Evolutionary conservation across 2,113 vertebrate genomes (phyloP).

Genomic region (Emberiza fucata): DNA sequence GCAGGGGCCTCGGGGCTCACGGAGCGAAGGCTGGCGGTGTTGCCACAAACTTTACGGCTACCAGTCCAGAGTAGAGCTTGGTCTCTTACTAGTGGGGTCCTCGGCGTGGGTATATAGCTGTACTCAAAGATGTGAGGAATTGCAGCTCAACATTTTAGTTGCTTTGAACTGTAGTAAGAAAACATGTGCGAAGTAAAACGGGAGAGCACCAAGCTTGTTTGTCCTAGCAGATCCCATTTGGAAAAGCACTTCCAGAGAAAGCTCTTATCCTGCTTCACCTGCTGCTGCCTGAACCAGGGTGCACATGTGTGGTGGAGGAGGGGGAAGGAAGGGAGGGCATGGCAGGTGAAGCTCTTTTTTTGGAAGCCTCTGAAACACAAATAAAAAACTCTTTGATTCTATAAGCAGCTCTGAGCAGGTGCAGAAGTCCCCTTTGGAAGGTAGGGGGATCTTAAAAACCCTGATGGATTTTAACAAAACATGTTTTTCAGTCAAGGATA

Average conservation of each 20-base stretch:
- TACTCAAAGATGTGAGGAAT: neutral
- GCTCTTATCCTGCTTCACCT: neutral
- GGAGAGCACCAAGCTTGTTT: too few relatives aligned
- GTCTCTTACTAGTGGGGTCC: accelerated
- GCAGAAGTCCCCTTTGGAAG: neutral
- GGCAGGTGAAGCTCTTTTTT: neutral
- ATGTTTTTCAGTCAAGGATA: neutral
- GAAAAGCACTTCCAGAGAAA: accelerated
- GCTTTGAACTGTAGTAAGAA: neutral
- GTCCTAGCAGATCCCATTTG: neutral
- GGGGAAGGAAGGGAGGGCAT: neutral
- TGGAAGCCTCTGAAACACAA: neutral
- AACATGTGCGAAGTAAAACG: accelerated
- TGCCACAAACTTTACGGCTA: accelerated
- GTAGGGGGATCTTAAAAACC: neutral
- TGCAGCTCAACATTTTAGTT: neutral
- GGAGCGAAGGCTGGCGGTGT: accelerated
- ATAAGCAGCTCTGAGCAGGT: neutral
- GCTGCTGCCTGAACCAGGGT: neutral
- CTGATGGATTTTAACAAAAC: neutral
- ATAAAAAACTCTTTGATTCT: neutral
- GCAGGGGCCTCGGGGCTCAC: neutral
- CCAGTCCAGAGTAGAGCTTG: neutral
- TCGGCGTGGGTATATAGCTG: accelerated
- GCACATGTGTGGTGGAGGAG: accelerated